Base-by-base conservation (phyloP, 2,888 invertebrate genomes). In the Drosophila kokeensis region DNA sequence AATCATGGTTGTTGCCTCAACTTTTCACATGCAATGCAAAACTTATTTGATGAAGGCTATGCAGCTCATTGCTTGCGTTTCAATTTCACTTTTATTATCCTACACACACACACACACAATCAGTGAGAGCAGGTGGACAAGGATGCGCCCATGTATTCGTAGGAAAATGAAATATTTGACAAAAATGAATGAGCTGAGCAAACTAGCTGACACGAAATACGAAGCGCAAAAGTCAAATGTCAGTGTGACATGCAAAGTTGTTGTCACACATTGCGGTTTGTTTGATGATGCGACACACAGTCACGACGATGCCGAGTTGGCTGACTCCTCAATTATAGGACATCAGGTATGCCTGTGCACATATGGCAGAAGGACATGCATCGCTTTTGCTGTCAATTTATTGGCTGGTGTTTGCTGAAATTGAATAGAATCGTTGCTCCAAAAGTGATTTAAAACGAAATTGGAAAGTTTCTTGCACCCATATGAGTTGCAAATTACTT, bases 201-300 rank as follows among this genome's bases (percentile, higher is more conserved):
- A 73, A 50, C 61, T 73, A 61, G 68, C 69, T 81, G 68, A 64
- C 76, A 84, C 76, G 90, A 87, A 90, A 90, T 85, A 87, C 85
- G 89, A 88, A 85, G 82, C 78, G 72, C 76, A 70, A 90, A 80
- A 84, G 90, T 85, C 82, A 87, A 89, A 90, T 89, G 88, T 78
- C 66, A 78, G 83, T 74, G 82, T 87, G 90, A 87, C 86, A 87
- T 90, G 86, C 86, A 84, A 87, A 84, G 76, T 81, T 81, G 64
- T 82, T 84, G 90, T 84, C 86, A 73, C 82, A 87, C 75, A 81
- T 76, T 74, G 74, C 73, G 87, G 76, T 71, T 70, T 81, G 74
- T 79, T 87, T 70, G 74, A 67, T 73, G 45, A 52, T 53, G 58
- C 34, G 13, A 15, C 52, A 36, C 15, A 36, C 27, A 27, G 27